Evolutionary conservation across 2,113 vertebrate genomes (phyloP).

Genomic region (Urocitellus parryii): DNA sequence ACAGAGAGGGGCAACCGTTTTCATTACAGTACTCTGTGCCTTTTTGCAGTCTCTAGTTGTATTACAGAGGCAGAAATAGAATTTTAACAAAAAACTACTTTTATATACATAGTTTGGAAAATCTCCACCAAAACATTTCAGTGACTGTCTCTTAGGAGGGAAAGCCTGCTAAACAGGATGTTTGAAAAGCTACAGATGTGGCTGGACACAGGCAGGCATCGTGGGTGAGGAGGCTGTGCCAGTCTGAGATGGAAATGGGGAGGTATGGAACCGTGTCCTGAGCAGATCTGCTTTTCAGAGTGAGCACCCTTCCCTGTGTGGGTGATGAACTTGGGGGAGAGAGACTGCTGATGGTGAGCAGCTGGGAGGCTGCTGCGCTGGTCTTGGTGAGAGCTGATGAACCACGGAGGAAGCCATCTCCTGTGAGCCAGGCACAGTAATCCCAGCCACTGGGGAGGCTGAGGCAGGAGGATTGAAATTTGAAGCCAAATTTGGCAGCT

Average conservation of each 20-base stretch:
- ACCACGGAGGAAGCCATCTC: neutral
- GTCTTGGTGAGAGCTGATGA: neutral
- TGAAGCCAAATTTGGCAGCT: too few relatives aligned
- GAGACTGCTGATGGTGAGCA: neutral
- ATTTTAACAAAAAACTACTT: conserved; percentile 12
- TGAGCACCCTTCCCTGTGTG: neutral
- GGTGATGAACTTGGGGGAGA: neutral
- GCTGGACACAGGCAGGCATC: neutral
- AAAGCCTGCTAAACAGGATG: accelerated
- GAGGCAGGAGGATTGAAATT: too few relatives aligned
- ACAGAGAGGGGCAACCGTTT: neutral
- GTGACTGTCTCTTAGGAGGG: neutral
- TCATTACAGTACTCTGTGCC: neutral
- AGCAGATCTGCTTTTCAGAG: neutral
- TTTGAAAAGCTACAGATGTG: neutral
- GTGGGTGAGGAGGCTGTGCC: neutral
- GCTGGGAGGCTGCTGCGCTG: neutral
- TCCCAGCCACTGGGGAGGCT: too few relatives aligned
- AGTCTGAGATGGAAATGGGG: neutral
- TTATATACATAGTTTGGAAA: neutral
- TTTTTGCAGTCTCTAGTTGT: neutral
- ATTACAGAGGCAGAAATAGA: neutral
- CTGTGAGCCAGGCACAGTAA: too few relatives aligned
- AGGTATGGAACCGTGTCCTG: neutral
- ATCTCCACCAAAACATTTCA: neutral